A percentile compares a stretch with the other conserved stretches of the same genome.
These are phyloP conservation scores for Mercenaria mercenaria DNA, from an alignment of 1,140 invertebrate species.

Conservation along the genomic window DNA sequence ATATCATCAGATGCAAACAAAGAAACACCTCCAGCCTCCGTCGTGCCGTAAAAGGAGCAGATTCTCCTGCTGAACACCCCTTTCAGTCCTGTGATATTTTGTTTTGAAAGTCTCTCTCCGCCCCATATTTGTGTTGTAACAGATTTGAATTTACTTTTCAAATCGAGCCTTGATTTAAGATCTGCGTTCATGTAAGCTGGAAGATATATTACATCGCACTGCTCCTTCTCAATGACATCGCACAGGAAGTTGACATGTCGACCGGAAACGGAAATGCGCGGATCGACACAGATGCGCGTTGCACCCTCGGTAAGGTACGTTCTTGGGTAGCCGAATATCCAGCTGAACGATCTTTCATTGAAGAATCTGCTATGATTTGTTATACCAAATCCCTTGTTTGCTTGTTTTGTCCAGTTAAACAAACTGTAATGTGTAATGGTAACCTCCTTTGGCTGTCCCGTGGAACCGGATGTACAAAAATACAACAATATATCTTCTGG, in stretches of 20 bases:
- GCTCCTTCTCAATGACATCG: conserved; percentile 48
- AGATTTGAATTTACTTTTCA: conserved; percentile 13
- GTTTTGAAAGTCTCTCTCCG: conserved; percentile 14
- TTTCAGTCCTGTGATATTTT: not conserved
- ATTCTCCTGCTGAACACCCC: not conserved
- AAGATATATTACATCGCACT: conserved; percentile 38
- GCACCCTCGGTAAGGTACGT: conserved; percentile 58
- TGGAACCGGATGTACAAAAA: conserved; percentile 50
- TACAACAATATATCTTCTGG: conserved; percentile 45
- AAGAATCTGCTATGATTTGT: conserved; percentile 20
- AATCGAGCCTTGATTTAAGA: not conserved
- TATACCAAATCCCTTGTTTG: conserved; percentile 1
- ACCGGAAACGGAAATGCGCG: not conserved
- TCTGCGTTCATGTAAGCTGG: conserved; percentile 36
- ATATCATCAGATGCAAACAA: not conserved
- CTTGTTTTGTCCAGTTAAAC: conserved; percentile 47
- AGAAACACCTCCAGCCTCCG: conserved; percentile 26
- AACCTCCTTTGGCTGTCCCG: conserved; percentile 47
- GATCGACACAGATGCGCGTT: conserved; percentile 58
- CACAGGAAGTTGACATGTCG: conserved; percentile 6
- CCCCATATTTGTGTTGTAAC: not conserved
- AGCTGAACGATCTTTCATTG: conserved; percentile 52
- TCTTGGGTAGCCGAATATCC: conserved; percentile 66
- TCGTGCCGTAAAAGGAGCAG: conserved; percentile 35
- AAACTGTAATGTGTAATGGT: conserved; percentile 39